phyloP scores from a whole-genome alignment of 2,113 vertebrate genomes.

The Megalops atlanticus region DNA sequence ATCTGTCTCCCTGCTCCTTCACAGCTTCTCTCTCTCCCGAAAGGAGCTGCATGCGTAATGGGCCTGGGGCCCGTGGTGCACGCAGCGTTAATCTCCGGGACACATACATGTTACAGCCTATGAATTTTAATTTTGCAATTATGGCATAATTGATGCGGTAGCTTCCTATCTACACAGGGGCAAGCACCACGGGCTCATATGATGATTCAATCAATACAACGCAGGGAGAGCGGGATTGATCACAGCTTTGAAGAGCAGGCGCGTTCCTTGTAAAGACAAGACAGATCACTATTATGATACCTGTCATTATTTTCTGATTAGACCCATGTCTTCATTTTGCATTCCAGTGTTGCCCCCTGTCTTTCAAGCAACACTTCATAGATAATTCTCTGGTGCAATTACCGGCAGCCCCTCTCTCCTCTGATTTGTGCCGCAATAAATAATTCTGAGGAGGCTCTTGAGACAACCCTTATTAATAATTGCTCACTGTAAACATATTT shows the following conservation, averaged over 20 bases:
- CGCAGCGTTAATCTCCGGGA: neutral
- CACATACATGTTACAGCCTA: neutral
- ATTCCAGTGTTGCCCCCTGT: neutral
- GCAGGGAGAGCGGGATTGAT: slow-evolving; percentile 5
- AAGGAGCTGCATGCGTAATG: neutral
- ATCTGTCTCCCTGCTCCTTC: neutral
- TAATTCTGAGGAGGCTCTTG: neutral
- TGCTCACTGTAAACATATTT: neutral
- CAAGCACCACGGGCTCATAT: neutral
- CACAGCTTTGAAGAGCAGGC: neutral
- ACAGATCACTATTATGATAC: neutral
- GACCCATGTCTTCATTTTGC: slow-evolving; percentile 6
- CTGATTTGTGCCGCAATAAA: neutral
- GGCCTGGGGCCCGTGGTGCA: neutral
- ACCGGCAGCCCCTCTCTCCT: neutral
- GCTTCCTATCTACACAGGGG: neutral
- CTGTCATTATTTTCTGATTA: slow-evolving; percentile 12
- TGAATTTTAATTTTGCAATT: slow-evolving; percentile 30
- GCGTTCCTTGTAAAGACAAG: neutral
- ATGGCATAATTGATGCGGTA: slow-evolving; percentile 7
- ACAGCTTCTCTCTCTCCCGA: neutral
- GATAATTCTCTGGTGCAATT: neutral
- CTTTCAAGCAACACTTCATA: neutral
- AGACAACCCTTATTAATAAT: neutral
- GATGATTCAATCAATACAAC: neutral